phyloP scores from a whole-genome alignment of 2,113 vertebrate genomes.

The Phalacrocorax brasilianus region DNA sequence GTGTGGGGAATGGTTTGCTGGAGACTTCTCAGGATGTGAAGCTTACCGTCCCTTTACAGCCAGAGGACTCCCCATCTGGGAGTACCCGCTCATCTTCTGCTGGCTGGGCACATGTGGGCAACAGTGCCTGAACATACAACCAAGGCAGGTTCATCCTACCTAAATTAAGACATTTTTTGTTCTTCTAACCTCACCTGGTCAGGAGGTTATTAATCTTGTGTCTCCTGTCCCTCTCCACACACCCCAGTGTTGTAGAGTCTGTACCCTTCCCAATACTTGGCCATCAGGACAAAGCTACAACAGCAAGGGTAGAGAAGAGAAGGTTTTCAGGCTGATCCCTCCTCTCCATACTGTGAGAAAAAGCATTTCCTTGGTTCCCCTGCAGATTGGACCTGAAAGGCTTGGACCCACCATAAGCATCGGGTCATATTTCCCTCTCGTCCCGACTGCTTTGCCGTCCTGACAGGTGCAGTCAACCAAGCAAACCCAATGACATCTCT shows the following conservation, averaged over 20 bases:
- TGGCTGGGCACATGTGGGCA: background rate
- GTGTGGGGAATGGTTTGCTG: background rate
- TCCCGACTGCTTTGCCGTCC: background rate
- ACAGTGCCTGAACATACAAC: background rate
- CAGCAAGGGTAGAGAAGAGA: background rate
- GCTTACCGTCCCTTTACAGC: background rate
- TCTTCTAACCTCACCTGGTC: background rate
- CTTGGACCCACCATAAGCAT: background rate
- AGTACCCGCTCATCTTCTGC: background rate
- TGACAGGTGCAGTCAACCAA: background rate
- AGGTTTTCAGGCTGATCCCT: background rate
- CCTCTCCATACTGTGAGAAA: background rate
- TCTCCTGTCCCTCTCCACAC: background rate
- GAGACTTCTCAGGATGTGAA: background rate
- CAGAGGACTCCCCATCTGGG: background rate
- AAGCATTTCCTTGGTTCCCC: background rate
- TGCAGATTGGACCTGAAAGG: background rate
- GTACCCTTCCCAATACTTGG: background rate
- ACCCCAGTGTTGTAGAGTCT: background rate
- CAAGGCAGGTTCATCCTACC: background rate
- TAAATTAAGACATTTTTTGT: background rate
- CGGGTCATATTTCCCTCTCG: background rate
- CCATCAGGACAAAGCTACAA: background rate
- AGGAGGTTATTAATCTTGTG: background rate
- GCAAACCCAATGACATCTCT: background rate